Evolutionary conservation across 2,113 vertebrate species (phyloP), one percentile per base, ranked within the genome.

Genomic region (Synchiropus splendidus): DNA sequence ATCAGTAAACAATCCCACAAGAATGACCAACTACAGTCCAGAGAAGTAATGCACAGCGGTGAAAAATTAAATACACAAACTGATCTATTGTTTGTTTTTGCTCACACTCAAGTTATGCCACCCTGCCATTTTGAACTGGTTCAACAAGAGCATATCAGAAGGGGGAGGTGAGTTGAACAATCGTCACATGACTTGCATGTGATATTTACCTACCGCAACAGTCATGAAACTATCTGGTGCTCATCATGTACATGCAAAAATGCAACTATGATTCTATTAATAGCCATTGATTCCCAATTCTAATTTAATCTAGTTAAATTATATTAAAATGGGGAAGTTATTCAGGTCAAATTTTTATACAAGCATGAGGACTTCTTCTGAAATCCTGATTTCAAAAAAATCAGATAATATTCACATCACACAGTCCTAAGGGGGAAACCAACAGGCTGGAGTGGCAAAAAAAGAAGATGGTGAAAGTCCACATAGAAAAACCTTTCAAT

Each of bases 51-150:
- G 11, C 10, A 31, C 31, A 16, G 10, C 15, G 10, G 10, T 8
- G 18, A n/a, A 11, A 10, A 42, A 42, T 30, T 10, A 32, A 32
- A 16, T 43, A 21, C 5, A 10, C 32, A 13, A 12, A 13, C 18
- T 13, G 12, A 6, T 6, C 16, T n/a, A 39, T 35, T 58, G 11
- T 17, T 13, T 39, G 40, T 30, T 51, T 34, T 12, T 47, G 45
- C 18, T 49, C 33, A 51, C 27, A 52, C 6, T 9, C 48, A 15
- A 12, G 16, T 30, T 18, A 31, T 33, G 18, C 9, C 18, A 45
- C 12, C 5, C 5, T 33, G 21, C 10, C 36, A 51, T 64, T 67
- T 66, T 46, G 64, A 77, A 78, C 69, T 2, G 55, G 75, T 61
- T 69, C n/a, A 21, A 55, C 54, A 47, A 39, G 39, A 31, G 4